These are phyloP conservation scores for Pipistrellus kuhlii DNA, from an alignment of 2,797 vertebrate genomes.

Conservation along the genomic window DNA sequence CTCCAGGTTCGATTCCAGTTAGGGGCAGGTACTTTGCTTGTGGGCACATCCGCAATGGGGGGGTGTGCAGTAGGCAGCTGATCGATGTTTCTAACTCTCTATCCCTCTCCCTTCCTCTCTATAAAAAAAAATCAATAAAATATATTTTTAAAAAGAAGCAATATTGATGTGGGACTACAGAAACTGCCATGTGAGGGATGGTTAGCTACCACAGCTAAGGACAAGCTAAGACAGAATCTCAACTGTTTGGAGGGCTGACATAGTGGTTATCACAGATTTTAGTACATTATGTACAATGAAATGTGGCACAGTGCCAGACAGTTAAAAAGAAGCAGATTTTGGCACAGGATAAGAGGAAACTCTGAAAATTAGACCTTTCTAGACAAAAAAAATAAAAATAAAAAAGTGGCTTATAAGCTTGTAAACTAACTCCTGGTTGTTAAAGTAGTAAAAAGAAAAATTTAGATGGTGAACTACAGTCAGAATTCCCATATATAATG, in stretches of 20 bases:
- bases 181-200: not conserved
- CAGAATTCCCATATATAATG: not conserved
- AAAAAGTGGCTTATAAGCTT: not conserved
- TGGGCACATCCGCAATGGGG: too few species aligned
- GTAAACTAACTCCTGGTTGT: not conserved
- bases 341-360: constrained; percentile 18
- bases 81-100: too few species aligned
- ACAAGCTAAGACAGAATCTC: not conserved
- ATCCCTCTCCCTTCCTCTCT: too few species aligned
- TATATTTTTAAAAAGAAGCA: not conserved
- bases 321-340: constrained; percentile 26
- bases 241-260: not conserved
- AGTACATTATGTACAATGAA: not conserved
- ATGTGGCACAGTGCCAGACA: not conserved
- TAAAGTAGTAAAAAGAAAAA: not conserved
- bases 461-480: not conserved
- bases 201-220: not conserved
- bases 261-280: not conserved
- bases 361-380: constrained; percentile 33
- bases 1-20: too few species aligned
- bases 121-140: too few species aligned
- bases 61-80: too few species aligned
- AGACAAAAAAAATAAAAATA: not conserved
- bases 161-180: not conserved
- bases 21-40: too few species aligned